These are phyloP conservation scores for Athripsodes cinereus DNA, from an alignment of 2,888 invertebrate species.

Conservation along the genomic window DNA sequence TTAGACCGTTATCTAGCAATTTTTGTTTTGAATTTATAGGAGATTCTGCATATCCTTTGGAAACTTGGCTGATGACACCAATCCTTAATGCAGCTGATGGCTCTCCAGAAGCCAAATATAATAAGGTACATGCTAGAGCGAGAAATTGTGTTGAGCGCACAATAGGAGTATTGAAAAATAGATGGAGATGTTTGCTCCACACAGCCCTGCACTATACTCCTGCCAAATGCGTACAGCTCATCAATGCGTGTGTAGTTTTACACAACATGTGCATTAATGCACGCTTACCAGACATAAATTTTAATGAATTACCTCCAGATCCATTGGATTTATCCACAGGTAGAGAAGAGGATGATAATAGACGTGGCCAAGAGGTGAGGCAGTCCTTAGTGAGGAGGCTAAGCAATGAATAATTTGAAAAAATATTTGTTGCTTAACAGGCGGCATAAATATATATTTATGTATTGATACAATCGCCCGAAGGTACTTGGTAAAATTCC, in stretches of 20 bases:
- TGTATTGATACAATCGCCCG: too few species aligned
- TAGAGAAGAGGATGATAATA: too few species aligned
- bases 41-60: not conserved
- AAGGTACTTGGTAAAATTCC: too few species aligned
- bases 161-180: not conserved
- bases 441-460: too few species aligned
- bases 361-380: too few species aligned
- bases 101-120: not conserved
- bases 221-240: not conserved
- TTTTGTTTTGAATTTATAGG: not conserved
- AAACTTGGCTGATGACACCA: not conserved
- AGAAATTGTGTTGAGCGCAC: not conserved
- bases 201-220: not conserved
- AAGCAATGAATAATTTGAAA: too few species aligned
- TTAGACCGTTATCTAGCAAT: not conserved
- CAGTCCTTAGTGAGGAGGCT: too few species aligned
- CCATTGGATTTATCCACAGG: too few species aligned
- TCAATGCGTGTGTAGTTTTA: not conserved
- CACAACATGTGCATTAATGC: not conserved
- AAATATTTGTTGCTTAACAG: too few species aligned
- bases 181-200: too few species aligned
- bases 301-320: too few species aligned
- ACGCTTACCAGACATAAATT: not conserved
- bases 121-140: not conserved
- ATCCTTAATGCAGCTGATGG: not conserved